These are phyloP conservation scores for Urocitellus parryii DNA, from an alignment of 2,113 vertebrate genomes.

Conservation along the genomic window DNA sequence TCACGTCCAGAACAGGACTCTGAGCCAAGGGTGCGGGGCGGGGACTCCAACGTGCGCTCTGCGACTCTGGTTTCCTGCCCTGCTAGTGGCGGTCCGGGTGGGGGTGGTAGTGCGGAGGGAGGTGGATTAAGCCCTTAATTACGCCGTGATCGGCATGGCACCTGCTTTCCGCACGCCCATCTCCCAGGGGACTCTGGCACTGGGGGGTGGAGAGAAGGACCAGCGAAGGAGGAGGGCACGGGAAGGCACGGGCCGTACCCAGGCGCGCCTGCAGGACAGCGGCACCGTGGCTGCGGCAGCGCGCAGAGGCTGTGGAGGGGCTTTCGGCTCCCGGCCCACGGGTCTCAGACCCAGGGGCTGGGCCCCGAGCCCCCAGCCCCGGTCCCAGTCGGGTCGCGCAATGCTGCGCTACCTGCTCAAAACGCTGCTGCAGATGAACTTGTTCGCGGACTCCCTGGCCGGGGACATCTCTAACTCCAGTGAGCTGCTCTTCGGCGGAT, in stretches of 20 bases:
- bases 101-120: slow-evolving; percentile 79
- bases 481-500: slow-evolving; percentile 90
- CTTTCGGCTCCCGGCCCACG: slow-evolving; percentile 73
- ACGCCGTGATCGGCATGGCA: slow-evolving; percentile 94
- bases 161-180: slow-evolving; percentile 90
- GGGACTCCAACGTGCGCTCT: background rate
- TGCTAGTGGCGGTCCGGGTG: slow-evolving; percentile 21
- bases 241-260: slow-evolving; percentile 74
- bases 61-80: background rate
- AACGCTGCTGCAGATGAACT: slow-evolving; percentile 97
- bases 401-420: slow-evolving; percentile 98
- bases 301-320: slow-evolving; percentile 78
- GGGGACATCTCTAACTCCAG: slow-evolving; percentile 90
- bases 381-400: background rate
- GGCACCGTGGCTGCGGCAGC: slow-evolving; percentile 74
- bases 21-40: background rate
- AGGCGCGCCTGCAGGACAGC: slow-evolving; percentile 76
- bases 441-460: slow-evolving; percentile 93
- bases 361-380: slow-evolving; percentile 25
- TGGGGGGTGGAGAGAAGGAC: slow-evolving; percentile 83
- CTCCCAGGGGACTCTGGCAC: slow-evolving; percentile 82
- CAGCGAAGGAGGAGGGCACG: slow-evolving; percentile 85
- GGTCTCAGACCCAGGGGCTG: slow-evolving; percentile 77
- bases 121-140: slow-evolving; percentile 95
- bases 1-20: background rate